Evolutionary conservation across 2,888 invertebrate genomes (phyloP).

Genomic region (Ecdyonurus torrentis): DNA sequence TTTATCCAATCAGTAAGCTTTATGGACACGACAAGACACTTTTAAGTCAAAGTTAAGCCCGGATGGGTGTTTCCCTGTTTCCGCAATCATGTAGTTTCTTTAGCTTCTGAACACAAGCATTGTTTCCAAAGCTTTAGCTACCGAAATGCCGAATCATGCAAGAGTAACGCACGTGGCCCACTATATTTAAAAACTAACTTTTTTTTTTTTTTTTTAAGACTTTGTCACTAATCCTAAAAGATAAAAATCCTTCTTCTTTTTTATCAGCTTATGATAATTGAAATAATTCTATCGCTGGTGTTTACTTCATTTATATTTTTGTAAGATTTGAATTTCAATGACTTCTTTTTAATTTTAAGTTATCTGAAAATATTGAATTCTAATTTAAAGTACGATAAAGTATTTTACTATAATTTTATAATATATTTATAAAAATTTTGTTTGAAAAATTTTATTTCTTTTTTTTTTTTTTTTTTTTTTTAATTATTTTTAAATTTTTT

Average conservation of each 20-base stretch:
- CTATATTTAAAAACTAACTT: too few relatives aligned
- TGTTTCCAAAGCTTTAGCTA: not conserved
- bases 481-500: too few relatives aligned
- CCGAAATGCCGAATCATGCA: not conserved
- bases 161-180: not conserved
- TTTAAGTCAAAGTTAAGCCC: not conserved
- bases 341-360: too few relatives aligned
- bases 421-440: too few relatives aligned
- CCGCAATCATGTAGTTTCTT: not conserved
- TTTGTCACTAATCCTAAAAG: not conserved
- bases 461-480: too few relatives aligned
- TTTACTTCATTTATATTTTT: too few relatives aligned
- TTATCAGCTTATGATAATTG: not conserved
- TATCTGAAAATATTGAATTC: too few relatives aligned
- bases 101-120: not conserved
- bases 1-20: not conserved
- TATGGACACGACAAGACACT: not conserved
- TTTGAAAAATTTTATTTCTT: too few relatives aligned
- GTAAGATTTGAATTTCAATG: too few relatives aligned
- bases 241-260: not conserved
- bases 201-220: not conserved
- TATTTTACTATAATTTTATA: too few relatives aligned
- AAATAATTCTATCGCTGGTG: too few relatives aligned
- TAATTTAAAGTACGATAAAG: too few relatives aligned
- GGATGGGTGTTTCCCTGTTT: not conserved